These are phyloP conservation scores for Lethenteron camtschaticum DNA, from an alignment of 2,113 vertebrate species.

Conservation along the genomic window DNA sequence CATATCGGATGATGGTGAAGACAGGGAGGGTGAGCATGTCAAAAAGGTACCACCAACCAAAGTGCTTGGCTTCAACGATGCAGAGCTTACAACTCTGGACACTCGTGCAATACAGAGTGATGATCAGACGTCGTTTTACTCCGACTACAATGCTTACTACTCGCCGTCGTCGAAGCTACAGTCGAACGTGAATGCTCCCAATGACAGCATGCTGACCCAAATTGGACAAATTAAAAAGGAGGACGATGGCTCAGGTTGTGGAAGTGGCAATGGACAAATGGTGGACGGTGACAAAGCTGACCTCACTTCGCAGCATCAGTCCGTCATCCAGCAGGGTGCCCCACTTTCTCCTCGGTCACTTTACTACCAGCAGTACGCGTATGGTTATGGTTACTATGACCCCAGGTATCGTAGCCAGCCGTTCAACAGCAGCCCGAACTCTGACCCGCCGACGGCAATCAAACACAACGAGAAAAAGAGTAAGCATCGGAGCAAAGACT, in stretches of 20 bases:
- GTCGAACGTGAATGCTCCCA: background rate
- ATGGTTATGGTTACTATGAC: slow-evolving; percentile 72
- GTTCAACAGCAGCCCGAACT: slow-evolving; percentile 48
- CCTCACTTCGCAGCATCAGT: slow-evolving; percentile 39
- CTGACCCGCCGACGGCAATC: background rate
- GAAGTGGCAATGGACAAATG: background rate
- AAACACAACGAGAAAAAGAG: background rate
- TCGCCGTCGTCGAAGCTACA: slow-evolving; percentile 1
- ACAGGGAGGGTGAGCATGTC: slow-evolving; percentile 30
- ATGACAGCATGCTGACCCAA: slow-evolving; percentile 3
- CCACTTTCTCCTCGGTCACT: slow-evolving; percentile 97
- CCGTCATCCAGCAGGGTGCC: slow-evolving; percentile 85
- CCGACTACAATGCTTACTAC: slow-evolving; percentile 1
- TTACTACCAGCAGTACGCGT: slow-evolving; percentile 92
- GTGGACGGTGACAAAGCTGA: background rate
- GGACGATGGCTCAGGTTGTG: background rate
- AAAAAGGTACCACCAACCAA: slow-evolving; percentile 18
- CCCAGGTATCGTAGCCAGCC: slow-evolving; percentile 81
- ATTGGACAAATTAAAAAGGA: slow-evolving; percentile 1
- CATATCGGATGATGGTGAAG: slow-evolving; percentile 87
- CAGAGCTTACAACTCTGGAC: slow-evolving; percentile 4
- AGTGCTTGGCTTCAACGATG: slow-evolving; percentile 1
- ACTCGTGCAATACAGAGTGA: slow-evolving; percentile 5
- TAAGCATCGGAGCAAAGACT: slow-evolving; percentile 1
- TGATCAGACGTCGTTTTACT: slow-evolving; percentile 5